These are phyloP conservation scores for Drosophila mercatorum DNA, from an alignment of 2,888 invertebrate genomes.

Conservation along the genomic window DNA sequence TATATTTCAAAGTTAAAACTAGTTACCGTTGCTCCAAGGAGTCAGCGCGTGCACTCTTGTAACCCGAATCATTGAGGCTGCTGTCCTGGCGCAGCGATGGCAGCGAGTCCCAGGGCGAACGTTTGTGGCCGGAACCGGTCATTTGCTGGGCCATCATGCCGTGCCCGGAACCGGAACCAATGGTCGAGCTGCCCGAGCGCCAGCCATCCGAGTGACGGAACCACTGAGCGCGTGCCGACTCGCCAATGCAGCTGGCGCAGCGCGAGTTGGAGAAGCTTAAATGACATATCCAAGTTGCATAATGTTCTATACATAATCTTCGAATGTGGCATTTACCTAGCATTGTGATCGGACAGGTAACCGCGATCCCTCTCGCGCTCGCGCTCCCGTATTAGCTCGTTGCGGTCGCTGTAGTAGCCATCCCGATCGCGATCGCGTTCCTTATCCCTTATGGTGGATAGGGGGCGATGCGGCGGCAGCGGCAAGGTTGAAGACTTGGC, in stretches of 20 bases:
- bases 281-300: neutral
- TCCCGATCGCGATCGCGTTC: conserved; percentile 89
- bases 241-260: conserved; percentile 95
- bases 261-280: conserved; percentile 86
- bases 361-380: conserved; percentile 91
- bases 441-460: conserved; percentile 85
- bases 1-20: neutral
- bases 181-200: conserved; percentile 90
- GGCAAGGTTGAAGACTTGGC: conserved; percentile 94
- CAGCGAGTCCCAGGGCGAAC: conserved; percentile 95
- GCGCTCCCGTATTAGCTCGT: conserved; percentile 91
- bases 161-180: conserved; percentile 87
- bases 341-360: conserved; percentile 91
- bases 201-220: conserved; percentile 95
- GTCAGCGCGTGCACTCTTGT: conserved; percentile 93
- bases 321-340: conserved; percentile 85
- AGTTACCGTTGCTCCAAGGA: conserved; percentile 93
- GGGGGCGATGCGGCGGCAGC: conserved; percentile 89
- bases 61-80: conserved; percentile 94
- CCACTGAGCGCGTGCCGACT: conserved; percentile 94
- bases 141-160: conserved; percentile 85
- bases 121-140: conserved; percentile 86
- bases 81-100: conserved; percentile 94
- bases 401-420: conserved; percentile 95
- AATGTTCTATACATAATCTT: accelerated